Base-by-base conservation (phyloP, 2,888 invertebrate genomes). In the Sinelater perroti region DNA sequence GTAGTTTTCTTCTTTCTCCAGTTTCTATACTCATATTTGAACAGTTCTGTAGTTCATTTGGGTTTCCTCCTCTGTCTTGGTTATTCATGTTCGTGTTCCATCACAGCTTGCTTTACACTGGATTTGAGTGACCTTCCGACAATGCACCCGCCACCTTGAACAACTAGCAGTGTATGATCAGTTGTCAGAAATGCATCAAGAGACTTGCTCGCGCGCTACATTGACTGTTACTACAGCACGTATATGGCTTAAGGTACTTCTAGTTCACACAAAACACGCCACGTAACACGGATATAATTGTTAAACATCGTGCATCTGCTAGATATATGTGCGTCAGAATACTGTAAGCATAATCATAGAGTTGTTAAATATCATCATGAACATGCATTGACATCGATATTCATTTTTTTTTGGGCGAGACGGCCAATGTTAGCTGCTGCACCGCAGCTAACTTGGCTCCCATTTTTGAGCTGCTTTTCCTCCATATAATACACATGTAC, bases 401-500 rank as follows among this genome's bases (percentile, higher is more conserved):
- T 30, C 21, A 13, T 51, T 45, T 52, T 56, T 56, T 60, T 30
- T 28, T n/a, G 36, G 10, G 44, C 46, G 21, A 40, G 28, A 55
- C 16, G 44, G 35, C n/a, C n/a, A n/a, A n/a, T n/a, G n/a, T 59
- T 55, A 59, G 55, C 36, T 46, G 52, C 54, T 60, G 60, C 60
- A 60, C 60, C 60, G 60, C 55, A 59, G 26, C 58, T 59, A 59
- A 59, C 38, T 30, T 10, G 6, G 17, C 40, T 36, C 31, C 20
- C 31, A 18, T 42, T 58, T 33, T 44, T 42, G 18, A 40, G 33
- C 17, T 21, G 5, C 28, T 21, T 42, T 51, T 30, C 14, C n/a
- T 21, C 40, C 24, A 20, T 14, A 35, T 40, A 21, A 52, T 36
- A 57, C 30, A 17, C 53, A 49, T 26, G 24, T n/a, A n/a, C n/a